Base-by-base conservation (phyloP, 2,888 invertebrate species). In the Helobdella robusta region DNA sequence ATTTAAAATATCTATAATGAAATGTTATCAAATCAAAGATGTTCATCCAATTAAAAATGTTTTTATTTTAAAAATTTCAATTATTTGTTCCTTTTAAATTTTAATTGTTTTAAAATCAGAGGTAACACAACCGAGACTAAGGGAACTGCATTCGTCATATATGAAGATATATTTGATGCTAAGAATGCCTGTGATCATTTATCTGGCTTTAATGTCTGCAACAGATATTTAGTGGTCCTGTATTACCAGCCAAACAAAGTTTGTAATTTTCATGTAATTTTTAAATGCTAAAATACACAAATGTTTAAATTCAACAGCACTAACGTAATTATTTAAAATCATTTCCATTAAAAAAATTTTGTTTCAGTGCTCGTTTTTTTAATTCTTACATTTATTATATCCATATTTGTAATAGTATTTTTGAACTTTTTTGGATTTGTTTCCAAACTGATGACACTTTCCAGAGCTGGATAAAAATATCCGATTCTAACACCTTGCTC, bases 111-210 rank as follows among this genome's bases (percentile, higher is more conserved):
- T 60, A 15, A 46, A 46, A 61, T 6, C 80, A 92, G 82, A 36
- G 97, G 97, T 0, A 97, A 94, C 76, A 97, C 95, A 30, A 89
- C 94, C 18, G 97, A 98, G 81, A 93, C 95, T 0, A 85, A 93
- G 79, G 98, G 98, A 62, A 98, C 98, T 36, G 98, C 98, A 23
- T 98, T 97, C 84, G 95, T 99, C 59, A 93, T 99, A 0, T 98
- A 95, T 80, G 98, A 98, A 82, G 98, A 99, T 78, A 98, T 99
- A 75, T 99, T 98, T 83, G 98, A 98, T 84, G 98, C 98, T 0
- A 99, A 99, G 81, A 97, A 97, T 83, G 98, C 98, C 2, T 99
- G 98, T 81, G 98, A 98, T 79, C 97, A 98, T 81, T 83, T 98
- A 64, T 94, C 94, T 65, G 98, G 98, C 8, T 98, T 98, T 80